phyloP scores from a whole-genome alignment of 2,113 vertebrate genomes.

The Uropsilus gracilis region DNA sequence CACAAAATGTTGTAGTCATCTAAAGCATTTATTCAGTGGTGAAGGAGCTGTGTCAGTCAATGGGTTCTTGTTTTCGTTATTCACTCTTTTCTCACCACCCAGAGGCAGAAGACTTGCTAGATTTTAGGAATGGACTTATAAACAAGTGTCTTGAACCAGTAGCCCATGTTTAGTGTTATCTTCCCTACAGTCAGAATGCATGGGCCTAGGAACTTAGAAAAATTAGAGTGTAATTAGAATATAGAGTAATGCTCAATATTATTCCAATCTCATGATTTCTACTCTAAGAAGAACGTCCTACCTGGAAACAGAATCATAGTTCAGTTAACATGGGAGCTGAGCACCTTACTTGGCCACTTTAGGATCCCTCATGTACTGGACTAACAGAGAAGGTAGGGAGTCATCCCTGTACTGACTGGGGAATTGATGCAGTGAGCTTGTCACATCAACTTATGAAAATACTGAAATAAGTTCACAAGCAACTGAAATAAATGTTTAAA shows the following conservation, averaged over 20 bases:
- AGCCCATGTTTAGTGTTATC: not conserved
- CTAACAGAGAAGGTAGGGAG: not conserved
- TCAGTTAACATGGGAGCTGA: not conserved
- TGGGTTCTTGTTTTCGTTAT: not conserved
- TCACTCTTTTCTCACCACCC: not conserved
- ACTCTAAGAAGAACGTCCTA: not conserved
- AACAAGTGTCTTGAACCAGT: not conserved
- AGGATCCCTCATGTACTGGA: not conserved
- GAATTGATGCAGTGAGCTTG: not conserved
- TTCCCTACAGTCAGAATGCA: not conserved
- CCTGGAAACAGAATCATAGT: not conserved
- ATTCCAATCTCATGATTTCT: not conserved
- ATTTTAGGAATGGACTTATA: not conserved
- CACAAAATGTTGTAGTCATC: not conserved
- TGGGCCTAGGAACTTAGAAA: not conserved
- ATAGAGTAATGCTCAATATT: not conserved
- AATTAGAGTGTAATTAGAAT: not conserved
- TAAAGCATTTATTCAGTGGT: not conserved
- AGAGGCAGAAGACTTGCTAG: not conserved
- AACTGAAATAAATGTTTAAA: slow-evolving; percentile 29
- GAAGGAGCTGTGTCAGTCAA: not conserved
- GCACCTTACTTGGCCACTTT: not conserved
- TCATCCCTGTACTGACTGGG: not conserved
- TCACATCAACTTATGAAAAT: slow-evolving; percentile 20
- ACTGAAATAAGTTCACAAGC: not conserved